phyloP scores from a whole-genome alignment of 30 jellyfish, hydroid and myxozoan species.

The Pelagia noctiluca region DNA sequence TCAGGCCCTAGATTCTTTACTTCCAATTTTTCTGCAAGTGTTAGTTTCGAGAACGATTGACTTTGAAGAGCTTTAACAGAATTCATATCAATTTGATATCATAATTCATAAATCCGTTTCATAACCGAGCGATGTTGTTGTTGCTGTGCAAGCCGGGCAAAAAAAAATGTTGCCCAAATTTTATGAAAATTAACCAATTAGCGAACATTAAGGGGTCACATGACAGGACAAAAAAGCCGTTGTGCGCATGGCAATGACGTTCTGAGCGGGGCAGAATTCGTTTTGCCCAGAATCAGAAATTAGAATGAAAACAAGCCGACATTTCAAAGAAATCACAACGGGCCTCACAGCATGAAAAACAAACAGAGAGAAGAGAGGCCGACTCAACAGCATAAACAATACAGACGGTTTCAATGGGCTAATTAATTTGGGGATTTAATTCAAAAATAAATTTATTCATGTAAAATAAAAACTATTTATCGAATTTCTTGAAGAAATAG shows the following conservation, averaged over 20 bases:
- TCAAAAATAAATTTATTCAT: no score
- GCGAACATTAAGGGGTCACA: not conserved
- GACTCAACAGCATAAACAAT: no score
- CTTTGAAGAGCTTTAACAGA: constrained; percentile 23
- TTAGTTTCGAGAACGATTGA: constrained; percentile 14
- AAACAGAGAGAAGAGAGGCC: not conserved
- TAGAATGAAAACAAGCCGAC: no score
- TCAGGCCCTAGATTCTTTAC: constrained; percentile 54
- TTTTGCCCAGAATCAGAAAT: no score
- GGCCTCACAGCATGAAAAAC: not conserved
- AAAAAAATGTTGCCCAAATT: constrained; percentile 16
- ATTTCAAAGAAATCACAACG: not conserved
- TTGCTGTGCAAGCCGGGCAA: constrained; percentile 19
- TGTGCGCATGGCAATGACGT: constrained; percentile 39
- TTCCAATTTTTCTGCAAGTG: constrained; percentile 43
- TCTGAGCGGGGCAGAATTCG: constrained; percentile 19
- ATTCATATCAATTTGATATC: constrained; percentile 13
- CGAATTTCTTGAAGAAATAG: no score
- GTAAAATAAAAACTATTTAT: no score
- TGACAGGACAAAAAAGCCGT: not conserved
- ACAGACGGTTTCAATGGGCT: no score
- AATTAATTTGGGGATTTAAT: no score
- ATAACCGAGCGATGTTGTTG: constrained; percentile 20
- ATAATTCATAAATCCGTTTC: not conserved
- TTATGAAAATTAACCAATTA: constrained; percentile 35